Percentiles rank a stretch among this genome's conserved stretches.
These are phyloP conservation scores for Naja naja DNA, from an alignment of 2,113 vertebrate genomes.

Conservation along the genomic window DNA sequence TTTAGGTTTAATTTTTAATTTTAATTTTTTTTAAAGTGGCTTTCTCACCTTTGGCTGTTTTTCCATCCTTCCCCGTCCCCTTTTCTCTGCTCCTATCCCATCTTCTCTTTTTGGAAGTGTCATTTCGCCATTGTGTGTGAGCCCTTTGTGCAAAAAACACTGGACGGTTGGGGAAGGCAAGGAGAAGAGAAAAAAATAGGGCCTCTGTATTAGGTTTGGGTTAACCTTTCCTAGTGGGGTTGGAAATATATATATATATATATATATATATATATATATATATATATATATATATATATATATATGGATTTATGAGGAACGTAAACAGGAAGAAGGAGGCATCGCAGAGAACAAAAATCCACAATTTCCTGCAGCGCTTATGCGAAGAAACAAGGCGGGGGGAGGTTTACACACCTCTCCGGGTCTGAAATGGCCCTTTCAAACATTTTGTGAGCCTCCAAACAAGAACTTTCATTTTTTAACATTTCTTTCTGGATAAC, in stretches of 20 bases:
- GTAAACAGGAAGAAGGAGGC: conserved; percentile 53
- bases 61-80: neutral
- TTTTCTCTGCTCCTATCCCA: neutral
- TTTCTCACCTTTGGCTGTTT: conserved; percentile 73
- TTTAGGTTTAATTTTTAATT: conserved; percentile 34
- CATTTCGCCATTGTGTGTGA: conserved; percentile 72
- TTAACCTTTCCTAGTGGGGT: conserved; percentile 56
- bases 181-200: conserved; percentile 18
- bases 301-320: neutral
- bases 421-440: conserved; percentile 28
- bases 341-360: conserved; percentile 20
- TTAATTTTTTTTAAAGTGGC: conserved; percentile 71
- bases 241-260: neutral
- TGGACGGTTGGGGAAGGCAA: conserved; percentile 38
- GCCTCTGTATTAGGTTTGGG: conserved; percentile 69
- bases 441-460: conserved; percentile 60
- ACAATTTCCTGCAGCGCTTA: rapidly evolving
- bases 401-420: neutral
- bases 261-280: neutral
- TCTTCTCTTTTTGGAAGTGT: conserved; percentile 65
- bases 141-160: conserved; percentile 61
- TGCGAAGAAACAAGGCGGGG: conserved; percentile 4
- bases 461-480: conserved; percentile 63
- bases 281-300: neutral
- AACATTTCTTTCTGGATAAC: conserved; percentile 45